Conservation (phyloP, 2,797 vertebrate genomes). For the Graptemys geographica region DNA sequence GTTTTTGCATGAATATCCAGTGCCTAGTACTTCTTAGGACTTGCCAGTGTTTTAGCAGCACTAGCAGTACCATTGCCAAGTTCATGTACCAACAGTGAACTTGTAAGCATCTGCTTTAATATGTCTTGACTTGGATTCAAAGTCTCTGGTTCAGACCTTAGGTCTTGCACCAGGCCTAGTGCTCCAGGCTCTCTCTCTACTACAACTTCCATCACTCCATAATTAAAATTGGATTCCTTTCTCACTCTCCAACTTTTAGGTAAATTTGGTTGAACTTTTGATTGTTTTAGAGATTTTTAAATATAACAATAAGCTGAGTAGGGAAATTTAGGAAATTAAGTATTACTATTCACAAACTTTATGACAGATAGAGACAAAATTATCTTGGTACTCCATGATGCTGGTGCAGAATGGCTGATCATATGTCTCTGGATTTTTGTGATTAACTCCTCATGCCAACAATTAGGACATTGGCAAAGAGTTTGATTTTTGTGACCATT, state of each 20-base stretch:
- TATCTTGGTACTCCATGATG: fast-evolving
- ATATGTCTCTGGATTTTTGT: neutral
- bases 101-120: too few species aligned
- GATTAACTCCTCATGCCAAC: neutral
- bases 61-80: too few species aligned
- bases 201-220: neutral
- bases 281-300: neutral
- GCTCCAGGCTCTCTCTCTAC: too few species aligned
- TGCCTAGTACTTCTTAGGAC: too few species aligned
- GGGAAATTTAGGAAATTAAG: neutral
- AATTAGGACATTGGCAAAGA: neutral
- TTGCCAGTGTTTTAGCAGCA: too few species aligned
- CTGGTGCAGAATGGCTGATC: neutral
- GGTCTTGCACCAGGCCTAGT: too few species aligned
- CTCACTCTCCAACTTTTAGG: neutral
- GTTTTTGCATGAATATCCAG: too few species aligned
- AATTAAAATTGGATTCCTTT: neutral
- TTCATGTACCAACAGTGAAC: too few species aligned
- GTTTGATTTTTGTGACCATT: neutral
- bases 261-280: neutral
- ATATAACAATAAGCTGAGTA: neutral
- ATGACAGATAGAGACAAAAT: fast-evolving
- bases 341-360: neutral
- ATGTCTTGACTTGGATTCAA: too few species aligned
- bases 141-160: too few species aligned